phyloP scores from a whole-genome alignment of 2,888 invertebrate species.

The Lordiphosa fenestrarum region DNA sequence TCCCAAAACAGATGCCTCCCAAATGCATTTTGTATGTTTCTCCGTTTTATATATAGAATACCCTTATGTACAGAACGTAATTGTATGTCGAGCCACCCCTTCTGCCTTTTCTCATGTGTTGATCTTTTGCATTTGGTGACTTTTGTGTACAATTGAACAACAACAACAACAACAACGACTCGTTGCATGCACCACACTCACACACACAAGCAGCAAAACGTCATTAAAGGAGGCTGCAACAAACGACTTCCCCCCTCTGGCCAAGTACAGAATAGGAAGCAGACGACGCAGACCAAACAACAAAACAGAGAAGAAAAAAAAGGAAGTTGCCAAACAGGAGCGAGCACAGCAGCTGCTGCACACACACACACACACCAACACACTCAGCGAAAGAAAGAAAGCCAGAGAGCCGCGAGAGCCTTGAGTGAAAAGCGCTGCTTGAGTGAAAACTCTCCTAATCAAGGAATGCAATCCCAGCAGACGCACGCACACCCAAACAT shows the following conservation, averaged over 20 bases:
- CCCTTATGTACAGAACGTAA: background rate
- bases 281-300: constrained; percentile 9
- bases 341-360: constrained; percentile 32
- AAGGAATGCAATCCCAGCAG: constrained; percentile 29
- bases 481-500: constrained; percentile 26
- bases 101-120: constrained; percentile 4
- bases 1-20: constrained; percentile 29
- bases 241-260: constrained; percentile 3
- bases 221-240: constrained; percentile 49
- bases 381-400: constrained; percentile 11
- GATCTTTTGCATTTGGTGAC: constrained; percentile 36
- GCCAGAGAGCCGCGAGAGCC: constrained; percentile 9
- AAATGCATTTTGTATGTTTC: constrained; percentile 2
- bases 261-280: constrained; percentile 38
- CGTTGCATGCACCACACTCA: constrained; percentile 14
- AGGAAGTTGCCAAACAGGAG: constrained; percentile 48
- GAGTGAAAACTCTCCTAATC: constrained; percentile 9
- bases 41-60: constrained; percentile 28
- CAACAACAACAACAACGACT: background rate
- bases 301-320: constrained; percentile 18
- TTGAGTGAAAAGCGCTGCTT: constrained; percentile 11
- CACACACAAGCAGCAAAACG: background rate
- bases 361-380: background rate
- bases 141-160: constrained; percentile 23
- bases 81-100: constrained; percentile 1